Percentiles rank a stretch among this genome's conserved stretches.
These are phyloP conservation scores for Zosterops hypoxanthus DNA, from an alignment of 2,113 vertebrate genomes.

Conservation along the genomic window DNA sequence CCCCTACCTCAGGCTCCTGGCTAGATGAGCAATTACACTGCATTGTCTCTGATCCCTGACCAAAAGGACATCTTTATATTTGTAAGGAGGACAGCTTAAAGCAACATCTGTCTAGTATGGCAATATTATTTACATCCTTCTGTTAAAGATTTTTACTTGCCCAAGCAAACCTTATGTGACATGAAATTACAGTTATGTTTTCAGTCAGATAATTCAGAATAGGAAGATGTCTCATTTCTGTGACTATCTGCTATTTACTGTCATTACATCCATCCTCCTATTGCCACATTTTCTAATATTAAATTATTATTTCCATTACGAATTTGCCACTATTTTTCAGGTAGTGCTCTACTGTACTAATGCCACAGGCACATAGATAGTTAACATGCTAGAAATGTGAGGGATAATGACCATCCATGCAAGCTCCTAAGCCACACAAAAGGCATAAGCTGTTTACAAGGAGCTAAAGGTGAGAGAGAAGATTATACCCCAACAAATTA, in stretches of 20 bases:
- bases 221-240: neutral
- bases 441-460: neutral
- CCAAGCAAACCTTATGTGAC: neutral
- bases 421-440: neutral
- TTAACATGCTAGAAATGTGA: neutral
- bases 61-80: neutral
- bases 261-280: neutral
- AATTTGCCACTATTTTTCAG: neutral
- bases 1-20: neutral
- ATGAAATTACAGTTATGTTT: neutral
- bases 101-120: neutral
- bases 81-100: neutral
- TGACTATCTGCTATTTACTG: neutral
- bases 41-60: neutral
- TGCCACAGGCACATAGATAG: neutral
- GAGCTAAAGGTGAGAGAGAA: neutral
- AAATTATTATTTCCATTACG: neutral
- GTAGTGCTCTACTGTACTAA: neutral
- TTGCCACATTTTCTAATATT: neutral
- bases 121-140: neutral
- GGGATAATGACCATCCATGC: neutral
- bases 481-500: neutral
- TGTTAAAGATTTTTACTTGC: neutral
- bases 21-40: neutral
- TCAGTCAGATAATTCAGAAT: neutral